Evolutionary conservation across 2,888 invertebrate genomes (phyloP), one percentile per base, ranked within the genome.

Genomic region (Oligia strigilis): DNA sequence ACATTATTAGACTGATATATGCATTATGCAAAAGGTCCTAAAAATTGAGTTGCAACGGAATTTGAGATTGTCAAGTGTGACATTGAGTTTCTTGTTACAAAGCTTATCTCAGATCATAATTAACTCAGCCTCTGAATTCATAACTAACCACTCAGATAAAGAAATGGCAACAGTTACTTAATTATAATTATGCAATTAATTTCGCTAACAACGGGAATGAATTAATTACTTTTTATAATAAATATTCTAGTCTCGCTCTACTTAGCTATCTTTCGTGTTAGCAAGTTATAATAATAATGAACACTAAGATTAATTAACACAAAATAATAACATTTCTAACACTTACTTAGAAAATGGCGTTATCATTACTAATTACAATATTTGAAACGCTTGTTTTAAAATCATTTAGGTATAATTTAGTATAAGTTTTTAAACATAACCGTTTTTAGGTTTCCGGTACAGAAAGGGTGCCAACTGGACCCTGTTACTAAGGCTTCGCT

Each of bases 371-470:
- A 72, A 77, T 76, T 66, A 70, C 4, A 60, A 74, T 70, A 82
- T 77, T 62, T 29, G 58, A 11, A n/a, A 85, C 71, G 78, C 67
- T 77, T 69, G 46, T 78, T 80, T 75, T 14, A 29, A 67, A 81
- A 52, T 46, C 9, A 75, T 69, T 82, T 72, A 0, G 29, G 62
- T 62, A 36, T 13, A 29, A 71, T 66, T 71, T 36, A 36, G 6
- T 43, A 64, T 2, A 49, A 11, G 76, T 75, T 87, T 67, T 71
- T 71, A 17, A 49, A 23, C 60, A 19, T 19, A 49, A 17, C 14
- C 13, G 19, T 29, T 73, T 52, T 80, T 36, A 62, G 29, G 14
- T 29, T 29, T 17, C 6, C 62, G 29, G 29, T 29, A 29, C 29
- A 29, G 29, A 29, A 29, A 29, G 29, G 29, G 29, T 60, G n/a